These are phyloP conservation scores for Brachionus plicatilis DNA, from an alignment of 1,140 invertebrate genomes.

Conservation along the genomic window DNA sequence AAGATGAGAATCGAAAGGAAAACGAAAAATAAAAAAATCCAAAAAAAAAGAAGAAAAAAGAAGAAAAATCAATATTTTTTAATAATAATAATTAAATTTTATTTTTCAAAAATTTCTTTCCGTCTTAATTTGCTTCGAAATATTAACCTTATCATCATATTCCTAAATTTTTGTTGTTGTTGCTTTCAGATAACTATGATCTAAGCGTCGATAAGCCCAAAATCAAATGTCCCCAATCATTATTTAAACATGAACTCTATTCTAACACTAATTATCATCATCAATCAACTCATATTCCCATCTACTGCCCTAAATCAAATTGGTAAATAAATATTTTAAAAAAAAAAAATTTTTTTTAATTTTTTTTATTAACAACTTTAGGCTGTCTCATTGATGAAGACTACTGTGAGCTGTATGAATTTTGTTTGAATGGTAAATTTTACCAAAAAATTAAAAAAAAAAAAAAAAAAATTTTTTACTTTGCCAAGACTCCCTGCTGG, in stretches of 20 bases:
- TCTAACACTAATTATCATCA: not conserved
- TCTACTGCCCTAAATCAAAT: not conserved
- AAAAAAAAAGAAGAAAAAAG: not conserved
- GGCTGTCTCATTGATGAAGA: not conserved
- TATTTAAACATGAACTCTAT: not conserved
- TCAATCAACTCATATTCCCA: not conserved
- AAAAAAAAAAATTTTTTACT: not conserved
- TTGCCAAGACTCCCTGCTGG: not conserved
- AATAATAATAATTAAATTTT: conserved; percentile 38
- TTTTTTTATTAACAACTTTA: not conserved
- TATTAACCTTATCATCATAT: not conserved
- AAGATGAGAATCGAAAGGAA: conserved; percentile 5
- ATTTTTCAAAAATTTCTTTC: conserved; percentile 2
- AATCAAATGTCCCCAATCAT: not conserved
- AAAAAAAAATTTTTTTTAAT: not conserved
- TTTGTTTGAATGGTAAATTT: not conserved
- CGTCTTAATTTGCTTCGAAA: not conserved
- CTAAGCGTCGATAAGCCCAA: not conserved
- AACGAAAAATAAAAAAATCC: not conserved
- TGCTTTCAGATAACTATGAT: not conserved
- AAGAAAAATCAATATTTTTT: conserved; percentile 34
- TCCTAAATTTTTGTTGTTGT: not conserved
- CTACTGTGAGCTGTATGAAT: not conserved
- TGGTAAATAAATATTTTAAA: not conserved
- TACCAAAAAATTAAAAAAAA: not conserved